phyloP scores from a whole-genome alignment of 2,797 vertebrate species.

The Gymnopithys bicolor region DNA sequence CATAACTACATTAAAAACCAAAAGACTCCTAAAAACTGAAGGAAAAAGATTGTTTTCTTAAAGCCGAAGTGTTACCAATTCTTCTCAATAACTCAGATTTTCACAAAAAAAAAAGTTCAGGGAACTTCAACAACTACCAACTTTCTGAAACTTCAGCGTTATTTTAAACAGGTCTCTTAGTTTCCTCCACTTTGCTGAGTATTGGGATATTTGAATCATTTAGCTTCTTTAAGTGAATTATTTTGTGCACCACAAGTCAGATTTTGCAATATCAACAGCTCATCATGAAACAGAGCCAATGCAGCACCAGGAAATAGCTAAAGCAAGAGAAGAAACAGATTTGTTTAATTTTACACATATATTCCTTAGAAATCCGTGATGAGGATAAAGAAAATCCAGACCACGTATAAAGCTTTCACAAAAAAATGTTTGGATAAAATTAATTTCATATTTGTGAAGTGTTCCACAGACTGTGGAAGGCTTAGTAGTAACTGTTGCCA shows the following conservation, averaged over 20 bases:
- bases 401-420: not conserved
- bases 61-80: not conserved
- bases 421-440: slow-evolving; percentile 32
- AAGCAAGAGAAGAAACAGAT: slow-evolving; percentile 28
- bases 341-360: slow-evolving; percentile 12
- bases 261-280: slow-evolving; percentile 50
- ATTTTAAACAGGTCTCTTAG: slow-evolving; percentile 18
- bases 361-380: slow-evolving; percentile 17
- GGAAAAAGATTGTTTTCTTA: not conserved
- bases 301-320: slow-evolving; percentile 21
- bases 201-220: slow-evolving; percentile 51
- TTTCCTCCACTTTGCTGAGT: slow-evolving; percentile 45
- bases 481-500: not conserved
- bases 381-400: slow-evolving; percentile 20
- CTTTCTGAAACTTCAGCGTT: slow-evolving; percentile 47
- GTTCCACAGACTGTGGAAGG: not conserved
- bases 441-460: not conserved
- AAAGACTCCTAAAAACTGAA: not conserved
- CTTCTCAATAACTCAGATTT: not conserved
- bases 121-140: not conserved
- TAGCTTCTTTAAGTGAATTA: slow-evolving; percentile 23
- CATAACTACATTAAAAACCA: not conserved
- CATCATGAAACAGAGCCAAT: slow-evolving; percentile 19
- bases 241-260: slow-evolving; percentile 15
- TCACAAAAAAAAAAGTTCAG: not conserved